Evolutionary conservation across 2,797 vertebrate genomes (phyloP), one percentile per base, ranked within the genome.

Genomic region (Channallabes apus): DNA sequence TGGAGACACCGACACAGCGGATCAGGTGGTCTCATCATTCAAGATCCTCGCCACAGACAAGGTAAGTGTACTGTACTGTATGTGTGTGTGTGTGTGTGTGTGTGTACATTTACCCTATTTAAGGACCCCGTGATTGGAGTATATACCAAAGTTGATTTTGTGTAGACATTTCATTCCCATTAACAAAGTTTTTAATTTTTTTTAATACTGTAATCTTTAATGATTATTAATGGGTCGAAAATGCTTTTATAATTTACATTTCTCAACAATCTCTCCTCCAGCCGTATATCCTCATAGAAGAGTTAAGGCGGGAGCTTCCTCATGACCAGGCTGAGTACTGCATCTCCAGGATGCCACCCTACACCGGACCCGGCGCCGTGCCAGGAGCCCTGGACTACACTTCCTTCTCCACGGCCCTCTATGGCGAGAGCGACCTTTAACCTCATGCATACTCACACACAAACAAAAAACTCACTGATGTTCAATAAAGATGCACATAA

Each of bases 401-500:
- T 87, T 97, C 98, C 92, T 99, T 99, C 95, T 99, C 98, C 91
- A 99, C 98, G 12, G 98, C 98, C 24, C 97, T 99, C 58, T 99
- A 99, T 0, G 98, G 98, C 88, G 98, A 99, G 94, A 99, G 98
- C 85, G 98, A 99, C 95, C 98, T 99, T 95, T 99, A 98, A 82
- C n/a, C 46, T 54, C 46, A 1, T 15, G 5, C 54, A 24, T 20
- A 35, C 4, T 6, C 3, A 6, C 27, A 51, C 71, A 73, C 71
- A 51, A 12, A 73, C 11, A 27, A 24, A 20, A 18, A 51, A 73
- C 3, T 4, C 15, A 29, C 4, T 75, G 71, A 5, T 17, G 14
- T 73, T 75, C 7, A 29, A 27, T 20, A 56, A 54, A 1, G 14
- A 71, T 72, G 32, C 29, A 69, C 3, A 0, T 71, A 1, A 56